Conservation (phyloP, 1,140 invertebrate species). For the Telenomus remus region DNA sequence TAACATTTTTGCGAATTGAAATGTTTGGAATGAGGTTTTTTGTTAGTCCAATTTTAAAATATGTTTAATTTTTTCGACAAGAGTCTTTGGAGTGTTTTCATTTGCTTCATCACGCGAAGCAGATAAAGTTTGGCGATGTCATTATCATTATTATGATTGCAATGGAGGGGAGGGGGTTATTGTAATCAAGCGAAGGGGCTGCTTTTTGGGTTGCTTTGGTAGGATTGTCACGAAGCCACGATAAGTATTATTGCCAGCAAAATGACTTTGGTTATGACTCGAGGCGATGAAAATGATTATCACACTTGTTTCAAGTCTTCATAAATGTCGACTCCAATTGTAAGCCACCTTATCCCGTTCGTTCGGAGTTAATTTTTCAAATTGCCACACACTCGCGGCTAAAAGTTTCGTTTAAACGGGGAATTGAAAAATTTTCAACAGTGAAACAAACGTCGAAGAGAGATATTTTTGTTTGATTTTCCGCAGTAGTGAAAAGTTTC, state of each 20-base stretch:
- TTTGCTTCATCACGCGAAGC: background rate
- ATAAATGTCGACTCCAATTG: slow-evolving; percentile 13
- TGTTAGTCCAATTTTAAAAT: too few relatives aligned
- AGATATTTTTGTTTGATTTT: too few relatives aligned
- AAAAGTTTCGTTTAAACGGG: background rate
- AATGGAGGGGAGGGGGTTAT: slow-evolving; percentile 34
- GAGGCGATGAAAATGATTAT: slow-evolving; percentile 39
- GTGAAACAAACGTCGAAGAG: background rate
- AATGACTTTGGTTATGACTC: slow-evolving; percentile 36
- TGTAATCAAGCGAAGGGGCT: slow-evolving; percentile 27
- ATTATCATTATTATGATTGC: slow-evolving; percentile 42
- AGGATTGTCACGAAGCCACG: slow-evolving; percentile 29
- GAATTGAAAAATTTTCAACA: slow-evolving; percentile 14
- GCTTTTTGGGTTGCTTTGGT: slow-evolving; percentile 24
- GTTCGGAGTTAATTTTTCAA: slow-evolving; percentile 10
- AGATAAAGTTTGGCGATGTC: slow-evolving; percentile 26
- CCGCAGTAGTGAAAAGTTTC: too few relatives aligned
- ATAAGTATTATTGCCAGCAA: slow-evolving; percentile 33
- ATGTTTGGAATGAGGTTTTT: too few relatives aligned
- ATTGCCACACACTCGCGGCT: background rate
- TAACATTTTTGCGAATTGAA: too few relatives aligned
- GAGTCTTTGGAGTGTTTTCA: slow-evolving; percentile 7
- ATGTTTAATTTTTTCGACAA: too few relatives aligned
- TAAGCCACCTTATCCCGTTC: background rate
- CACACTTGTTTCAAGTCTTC: slow-evolving; percentile 34